Conservation (phyloP, 2,797 vertebrate species). For the Halcyon chelicuti region DNA sequence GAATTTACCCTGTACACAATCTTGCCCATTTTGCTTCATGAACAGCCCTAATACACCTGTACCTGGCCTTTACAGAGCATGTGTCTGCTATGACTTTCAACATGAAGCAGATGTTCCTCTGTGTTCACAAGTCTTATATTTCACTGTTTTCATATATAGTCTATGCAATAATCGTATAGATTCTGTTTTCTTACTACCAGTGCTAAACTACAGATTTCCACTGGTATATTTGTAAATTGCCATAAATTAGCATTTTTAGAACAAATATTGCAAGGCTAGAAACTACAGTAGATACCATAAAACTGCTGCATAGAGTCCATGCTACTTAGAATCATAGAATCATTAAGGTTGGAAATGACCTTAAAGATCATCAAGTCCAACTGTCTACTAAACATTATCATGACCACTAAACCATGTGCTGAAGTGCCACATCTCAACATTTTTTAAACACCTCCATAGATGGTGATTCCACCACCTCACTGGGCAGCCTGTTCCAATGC, state of each 20-base stretch:
- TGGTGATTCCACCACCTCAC: too few species aligned
- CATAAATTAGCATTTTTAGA: background rate
- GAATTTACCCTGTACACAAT: background rate
- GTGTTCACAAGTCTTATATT: background rate
- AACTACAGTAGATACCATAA: background rate
- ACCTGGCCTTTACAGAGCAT: background rate
- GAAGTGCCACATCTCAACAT: too few species aligned
- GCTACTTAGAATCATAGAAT: background rate
- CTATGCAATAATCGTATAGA: background rate
- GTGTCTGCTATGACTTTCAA: background rate
- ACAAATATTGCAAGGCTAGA: background rate
- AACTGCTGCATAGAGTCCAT: fast-evolving
- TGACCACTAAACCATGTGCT: too few species aligned
- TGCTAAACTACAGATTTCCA: background rate
- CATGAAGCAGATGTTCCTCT: background rate
- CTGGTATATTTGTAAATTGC: background rate
- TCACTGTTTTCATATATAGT: background rate
- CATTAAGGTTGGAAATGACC: too few species aligned
- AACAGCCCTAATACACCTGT: background rate
- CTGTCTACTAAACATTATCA: too few species aligned
- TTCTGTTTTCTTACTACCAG: background rate
- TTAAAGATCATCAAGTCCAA: too few species aligned
- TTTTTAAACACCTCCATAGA: too few species aligned
- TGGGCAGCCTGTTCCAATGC: too few species aligned
- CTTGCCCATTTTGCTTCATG: background rate